A percentile compares a stretch with the other conserved stretches of the same genome.
phyloP scores from a whole-genome alignment of 2,113 vertebrate genomes.

The Rostratula benghalensis region DNA sequence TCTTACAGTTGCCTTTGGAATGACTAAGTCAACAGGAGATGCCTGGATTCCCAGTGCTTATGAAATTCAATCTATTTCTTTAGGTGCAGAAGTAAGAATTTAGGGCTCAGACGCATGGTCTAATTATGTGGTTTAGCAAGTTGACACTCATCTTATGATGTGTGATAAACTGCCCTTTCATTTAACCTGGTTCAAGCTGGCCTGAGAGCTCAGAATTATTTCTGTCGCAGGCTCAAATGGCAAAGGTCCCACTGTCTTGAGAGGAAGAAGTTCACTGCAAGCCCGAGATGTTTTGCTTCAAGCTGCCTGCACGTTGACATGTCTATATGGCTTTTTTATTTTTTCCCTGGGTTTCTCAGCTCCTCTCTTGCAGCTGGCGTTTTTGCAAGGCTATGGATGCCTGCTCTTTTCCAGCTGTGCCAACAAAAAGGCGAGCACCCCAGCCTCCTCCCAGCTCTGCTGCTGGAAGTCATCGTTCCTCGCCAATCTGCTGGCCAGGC shows the following conservation, averaged over 20 bases:
- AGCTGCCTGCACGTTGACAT: not conserved
- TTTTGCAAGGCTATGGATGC: not conserved
- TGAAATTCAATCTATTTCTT: slow-evolving; percentile 58
- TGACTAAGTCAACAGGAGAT: slow-evolving; percentile 38
- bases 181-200: not conserved
- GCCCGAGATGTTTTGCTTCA: not conserved
- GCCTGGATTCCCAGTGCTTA: slow-evolving; percentile 17
- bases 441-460: not conserved
- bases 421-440: not conserved
- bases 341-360: not conserved
- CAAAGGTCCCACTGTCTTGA: not conserved
- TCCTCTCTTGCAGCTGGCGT: not conserved
- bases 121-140: slow-evolving; percentile 38
- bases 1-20: slow-evolving; percentile 10
- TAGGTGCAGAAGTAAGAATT: slow-evolving; percentile 32
- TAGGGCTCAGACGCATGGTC: not conserved
- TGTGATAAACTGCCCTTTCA: slow-evolving; percentile 31
- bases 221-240: not conserved
- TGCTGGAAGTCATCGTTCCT: not conserved
- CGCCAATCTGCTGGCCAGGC: not conserved
- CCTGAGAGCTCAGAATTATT: not conserved
- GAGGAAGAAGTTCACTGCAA: not conserved
- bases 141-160: not conserved
- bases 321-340: not conserved
- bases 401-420: slow-evolving; percentile 5